Percentiles rank a stretch among this genome's conserved stretches.
Evolutionary conservation across 2,113 vertebrate genomes (phyloP).

Genomic region (Mus pahari): DNA sequence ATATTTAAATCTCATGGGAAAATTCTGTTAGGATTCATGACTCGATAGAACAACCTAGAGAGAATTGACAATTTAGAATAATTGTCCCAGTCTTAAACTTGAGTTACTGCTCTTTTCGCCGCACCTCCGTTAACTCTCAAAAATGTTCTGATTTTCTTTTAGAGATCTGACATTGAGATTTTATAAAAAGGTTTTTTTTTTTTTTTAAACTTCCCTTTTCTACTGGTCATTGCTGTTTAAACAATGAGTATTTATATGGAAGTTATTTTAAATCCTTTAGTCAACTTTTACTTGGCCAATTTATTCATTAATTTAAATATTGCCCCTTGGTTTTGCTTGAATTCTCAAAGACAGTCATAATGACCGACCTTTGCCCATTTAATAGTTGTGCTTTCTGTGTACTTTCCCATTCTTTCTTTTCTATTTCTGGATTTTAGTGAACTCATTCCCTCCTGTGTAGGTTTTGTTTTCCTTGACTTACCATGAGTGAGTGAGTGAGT

Average conservation of each 20-base stretch:
- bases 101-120: background rate
- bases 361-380: background rate
- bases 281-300: background rate
- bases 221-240: background rate
- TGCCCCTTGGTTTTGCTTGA: constrained; percentile 7
- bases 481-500: too few relatives aligned
- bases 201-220: background rate
- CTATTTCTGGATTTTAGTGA: background rate
- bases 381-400: background rate
- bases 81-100: background rate
- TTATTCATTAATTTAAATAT: constrained; percentile 1
- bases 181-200: background rate
- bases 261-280: constrained; percentile 26
- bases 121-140: background rate
- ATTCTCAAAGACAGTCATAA: background rate
- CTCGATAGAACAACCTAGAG: background rate
- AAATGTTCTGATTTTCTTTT: constrained; percentile 7
- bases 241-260: background rate
- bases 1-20: background rate
- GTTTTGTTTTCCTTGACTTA: background rate
- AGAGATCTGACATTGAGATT: background rate
- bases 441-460: background rate
- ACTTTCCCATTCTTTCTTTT: background rate
- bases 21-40: background rate
- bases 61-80: background rate